These are phyloP conservation scores for Hyperoplus lanceolatus DNA, from an alignment of 2,797 vertebrate species.

Conservation along the genomic window DNA sequence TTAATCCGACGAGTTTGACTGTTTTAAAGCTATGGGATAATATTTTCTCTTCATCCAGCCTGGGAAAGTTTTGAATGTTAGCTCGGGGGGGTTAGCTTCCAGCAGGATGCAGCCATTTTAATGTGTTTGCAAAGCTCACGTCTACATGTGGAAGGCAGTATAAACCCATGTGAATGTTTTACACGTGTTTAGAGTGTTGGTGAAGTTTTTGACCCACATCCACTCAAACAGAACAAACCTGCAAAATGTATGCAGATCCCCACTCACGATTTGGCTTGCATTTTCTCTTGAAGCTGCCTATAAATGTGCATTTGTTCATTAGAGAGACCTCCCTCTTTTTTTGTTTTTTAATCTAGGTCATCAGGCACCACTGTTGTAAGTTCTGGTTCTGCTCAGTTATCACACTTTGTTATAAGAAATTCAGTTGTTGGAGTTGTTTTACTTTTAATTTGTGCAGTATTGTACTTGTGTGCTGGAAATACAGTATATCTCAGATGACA, in stretches of 20 bases:
- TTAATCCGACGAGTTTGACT: constrained; percentile 40
- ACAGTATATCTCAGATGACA: constrained; percentile 47
- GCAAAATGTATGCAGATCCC: constrained; percentile 30
- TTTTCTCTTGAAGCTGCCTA: constrained; percentile 50
- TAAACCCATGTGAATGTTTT: constrained; percentile 51
- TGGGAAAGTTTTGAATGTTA: constrained; percentile 29
- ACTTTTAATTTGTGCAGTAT: constrained; percentile 77
- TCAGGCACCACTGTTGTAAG: constrained; percentile 47
- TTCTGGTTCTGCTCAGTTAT: constrained; percentile 52
- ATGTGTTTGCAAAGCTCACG: constrained; percentile 20
- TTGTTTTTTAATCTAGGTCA: constrained; percentile 46
- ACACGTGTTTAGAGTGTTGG: constrained; percentile 24
- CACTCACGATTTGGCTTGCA: constrained; percentile 21
- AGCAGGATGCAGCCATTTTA: constrained; percentile 42
- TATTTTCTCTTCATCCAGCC: constrained; percentile 31
- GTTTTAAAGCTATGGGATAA: constrained; percentile 41
- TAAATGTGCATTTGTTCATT: constrained; percentile 60
- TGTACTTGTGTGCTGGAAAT: constrained; percentile 64
- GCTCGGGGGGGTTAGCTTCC: constrained; percentile 11
- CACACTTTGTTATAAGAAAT: constrained; percentile 51
- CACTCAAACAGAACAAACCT: constrained; percentile 43
- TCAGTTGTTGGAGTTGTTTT: constrained; percentile 47
- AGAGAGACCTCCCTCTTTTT: constrained; percentile 28
- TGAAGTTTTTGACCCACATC: constrained; percentile 19
- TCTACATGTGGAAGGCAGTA: constrained; percentile 34